A percentile compares a stretch with the other conserved stretches of the same genome.
These are phyloP conservation scores for Cactoblastis cactorum DNA, from an alignment of 2,888 invertebrate species.

Conservation along the genomic window DNA sequence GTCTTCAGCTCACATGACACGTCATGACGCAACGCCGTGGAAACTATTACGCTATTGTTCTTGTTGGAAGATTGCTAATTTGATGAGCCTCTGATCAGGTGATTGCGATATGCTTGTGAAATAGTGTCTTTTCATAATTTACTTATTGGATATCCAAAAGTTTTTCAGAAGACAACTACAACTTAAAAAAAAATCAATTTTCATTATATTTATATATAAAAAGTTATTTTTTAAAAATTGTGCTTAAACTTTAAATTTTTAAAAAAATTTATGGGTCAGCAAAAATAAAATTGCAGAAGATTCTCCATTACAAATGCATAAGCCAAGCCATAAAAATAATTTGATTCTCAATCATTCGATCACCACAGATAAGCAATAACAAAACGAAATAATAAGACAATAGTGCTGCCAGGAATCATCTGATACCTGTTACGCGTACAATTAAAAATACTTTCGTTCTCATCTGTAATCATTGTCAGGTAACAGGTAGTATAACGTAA, in stretches of 20 bases:
- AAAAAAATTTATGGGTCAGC: too few species aligned
- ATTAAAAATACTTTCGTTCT: constrained; percentile 13
- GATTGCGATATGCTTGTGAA: too few species aligned
- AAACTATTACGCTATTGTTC: constrained; percentile 35
- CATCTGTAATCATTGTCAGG: background rate
- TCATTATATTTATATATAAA: too few species aligned
- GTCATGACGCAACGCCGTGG: constrained; percentile 43
- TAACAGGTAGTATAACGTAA: constrained; percentile 6
- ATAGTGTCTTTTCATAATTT: too few species aligned
- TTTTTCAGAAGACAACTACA: too few species aligned
- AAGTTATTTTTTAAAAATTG: too few species aligned
- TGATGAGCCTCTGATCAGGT: background rate
- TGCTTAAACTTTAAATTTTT: too few species aligned
- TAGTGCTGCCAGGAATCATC: constrained; percentile 4
- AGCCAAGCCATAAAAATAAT: background rate
- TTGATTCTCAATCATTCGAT: background rate
- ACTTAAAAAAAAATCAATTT: too few species aligned
- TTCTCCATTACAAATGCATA: background rate
- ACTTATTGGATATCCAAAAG: too few species aligned
- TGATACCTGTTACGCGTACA: constrained; percentile 6
- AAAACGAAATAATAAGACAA: constrained; percentile 1
- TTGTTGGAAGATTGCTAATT: background rate
- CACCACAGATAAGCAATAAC: background rate
- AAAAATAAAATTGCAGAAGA: background rate
- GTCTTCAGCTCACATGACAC: constrained; percentile 11